Evolutionary conservation across 2,797 vertebrate species (phyloP).

Genomic region (Pithecia hirsuta): DNA sequence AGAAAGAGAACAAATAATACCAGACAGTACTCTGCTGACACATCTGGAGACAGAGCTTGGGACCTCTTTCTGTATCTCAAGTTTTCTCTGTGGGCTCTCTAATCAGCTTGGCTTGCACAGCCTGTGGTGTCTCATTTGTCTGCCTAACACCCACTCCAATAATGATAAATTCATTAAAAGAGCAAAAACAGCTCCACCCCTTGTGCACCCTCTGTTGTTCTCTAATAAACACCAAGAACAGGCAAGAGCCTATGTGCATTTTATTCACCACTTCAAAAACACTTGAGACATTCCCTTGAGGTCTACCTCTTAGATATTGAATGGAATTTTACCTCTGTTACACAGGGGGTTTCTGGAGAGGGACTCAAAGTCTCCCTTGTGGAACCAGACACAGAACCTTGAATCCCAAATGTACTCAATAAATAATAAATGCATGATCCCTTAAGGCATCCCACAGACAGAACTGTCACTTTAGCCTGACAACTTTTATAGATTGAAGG

Average conservation of each 20-base stretch:
- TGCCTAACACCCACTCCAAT: neutral
- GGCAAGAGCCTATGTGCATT: neutral
- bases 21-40: neutral
- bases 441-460: neutral
- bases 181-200: neutral
- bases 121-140: neutral
- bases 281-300: neutral
- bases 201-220: neutral
- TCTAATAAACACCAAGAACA: neutral
- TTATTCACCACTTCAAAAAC: neutral
- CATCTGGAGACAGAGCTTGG: neutral
- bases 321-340: neutral
- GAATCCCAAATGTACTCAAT: neutral
- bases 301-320: neutral
- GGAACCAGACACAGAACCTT: neutral
- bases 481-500: neutral
- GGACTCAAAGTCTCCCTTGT: neutral
- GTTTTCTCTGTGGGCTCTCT: neutral
- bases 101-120: no score
- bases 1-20: neutral
- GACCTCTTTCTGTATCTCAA: neutral
- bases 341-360: neutral
- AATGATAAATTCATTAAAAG: rapidly evolving
- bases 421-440: neutral
- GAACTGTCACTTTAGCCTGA: neutral